Conservation (phyloP, 2,113 vertebrate species). For the Lophura nycthemera region DNA sequence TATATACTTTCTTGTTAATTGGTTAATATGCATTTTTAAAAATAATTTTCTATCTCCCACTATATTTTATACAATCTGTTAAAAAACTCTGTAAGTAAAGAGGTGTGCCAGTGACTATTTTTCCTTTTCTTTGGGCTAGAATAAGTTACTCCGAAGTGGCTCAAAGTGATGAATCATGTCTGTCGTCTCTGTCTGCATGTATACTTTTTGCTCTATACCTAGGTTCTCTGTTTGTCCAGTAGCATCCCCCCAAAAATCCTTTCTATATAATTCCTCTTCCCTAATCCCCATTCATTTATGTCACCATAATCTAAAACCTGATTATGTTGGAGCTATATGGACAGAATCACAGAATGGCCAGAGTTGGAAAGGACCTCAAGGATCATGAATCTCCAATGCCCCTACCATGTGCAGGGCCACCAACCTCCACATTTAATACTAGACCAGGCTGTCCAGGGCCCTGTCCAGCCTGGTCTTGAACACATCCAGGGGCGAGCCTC, state of each 20-base stretch:
- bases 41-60: not conserved
- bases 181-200: not conserved
- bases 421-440: no score
- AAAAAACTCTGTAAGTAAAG: not conserved
- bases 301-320: not conserved
- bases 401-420: no score
- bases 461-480: no score
- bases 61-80: not conserved
- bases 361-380: no score
- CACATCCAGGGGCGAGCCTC: no score
- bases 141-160: not conserved
- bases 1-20: not conserved
- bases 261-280: not conserved
- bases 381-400: no score
- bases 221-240: not conserved
- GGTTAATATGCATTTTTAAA: not conserved
- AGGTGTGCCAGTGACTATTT: not conserved
- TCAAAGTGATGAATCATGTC: not conserved
- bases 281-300: not conserved
- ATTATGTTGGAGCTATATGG: not conserved
- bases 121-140: not conserved
- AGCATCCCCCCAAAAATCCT: not conserved
- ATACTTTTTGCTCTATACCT: not conserved
- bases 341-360: no score
- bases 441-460: no score